Evolutionary conservation across 2,888 invertebrate genomes (phyloP).

Genomic region (Hyppa rectilinea): DNA sequence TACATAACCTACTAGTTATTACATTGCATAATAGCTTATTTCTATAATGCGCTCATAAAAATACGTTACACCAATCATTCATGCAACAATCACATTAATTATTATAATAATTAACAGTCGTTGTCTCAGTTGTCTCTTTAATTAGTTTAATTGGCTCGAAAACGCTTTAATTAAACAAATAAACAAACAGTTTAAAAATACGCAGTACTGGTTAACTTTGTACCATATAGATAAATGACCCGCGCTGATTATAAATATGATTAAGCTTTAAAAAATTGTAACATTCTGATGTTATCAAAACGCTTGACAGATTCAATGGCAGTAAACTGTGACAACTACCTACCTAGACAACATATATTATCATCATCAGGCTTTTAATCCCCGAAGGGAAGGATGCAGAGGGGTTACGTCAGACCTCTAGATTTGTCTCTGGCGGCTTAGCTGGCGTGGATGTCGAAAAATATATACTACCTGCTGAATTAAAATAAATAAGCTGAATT

Average conservation of each 20-base stretch:
- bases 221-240: constrained; percentile 3
- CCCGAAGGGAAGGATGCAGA: too few species aligned
- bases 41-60: not conserved
- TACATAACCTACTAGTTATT: not conserved
- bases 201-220: constrained; percentile 15
- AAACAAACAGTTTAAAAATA: constrained; percentile 26
- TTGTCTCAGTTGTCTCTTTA: constrained; percentile 4
- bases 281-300: too few species aligned
- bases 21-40: not conserved
- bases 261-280: too few species aligned
- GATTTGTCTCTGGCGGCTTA: too few species aligned
- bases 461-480: too few species aligned
- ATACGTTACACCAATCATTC: not conserved
- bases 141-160: constrained; percentile 44
- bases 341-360: too few species aligned
- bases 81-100: constrained; percentile 2
- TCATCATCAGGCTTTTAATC: too few species aligned
- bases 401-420: too few species aligned
- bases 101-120: constrained; percentile 7
- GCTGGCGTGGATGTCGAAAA: too few species aligned
- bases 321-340: too few species aligned
- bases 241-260: not conserved
- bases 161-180: constrained; percentile 30
- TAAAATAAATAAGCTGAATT: too few species aligned
- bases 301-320: too few species aligned